A percentile compares a stretch with the other conserved stretches of the same genome.
phyloP scores from a whole-genome alignment of 2,113 vertebrate genomes.

The Globicephala melas region DNA sequence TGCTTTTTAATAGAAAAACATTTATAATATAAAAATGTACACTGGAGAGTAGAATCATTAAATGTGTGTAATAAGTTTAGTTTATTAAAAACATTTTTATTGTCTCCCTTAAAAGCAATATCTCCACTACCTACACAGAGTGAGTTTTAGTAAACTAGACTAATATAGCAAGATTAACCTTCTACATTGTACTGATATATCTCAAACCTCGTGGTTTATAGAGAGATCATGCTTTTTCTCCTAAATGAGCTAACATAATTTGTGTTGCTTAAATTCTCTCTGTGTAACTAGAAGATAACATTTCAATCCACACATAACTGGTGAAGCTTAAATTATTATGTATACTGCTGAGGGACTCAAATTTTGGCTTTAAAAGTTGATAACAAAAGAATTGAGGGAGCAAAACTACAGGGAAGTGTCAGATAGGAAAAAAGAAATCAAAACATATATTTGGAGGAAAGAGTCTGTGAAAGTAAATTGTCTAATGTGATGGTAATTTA shows the following conservation, averaged over 20 bases:
- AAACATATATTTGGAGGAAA: constrained; percentile 72
- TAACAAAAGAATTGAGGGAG: constrained; percentile 78
- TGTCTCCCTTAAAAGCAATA: constrained; percentile 10
- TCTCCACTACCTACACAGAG: not conserved
- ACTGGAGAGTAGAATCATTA: constrained; percentile 13
- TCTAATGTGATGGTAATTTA: constrained; percentile 17
- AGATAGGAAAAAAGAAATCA: constrained; percentile 58
- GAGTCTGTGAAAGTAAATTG: constrained; percentile 60
- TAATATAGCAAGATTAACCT: constrained; percentile 21
- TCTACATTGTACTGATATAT: constrained; percentile 22
- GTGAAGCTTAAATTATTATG: constrained; percentile 79
- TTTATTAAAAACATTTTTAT: constrained; percentile 64
- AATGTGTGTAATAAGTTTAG: not conserved
- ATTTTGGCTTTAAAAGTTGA: constrained; percentile 76
- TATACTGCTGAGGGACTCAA: constrained; percentile 74
- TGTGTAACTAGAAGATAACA: constrained; percentile 78
- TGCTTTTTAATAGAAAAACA: constrained; percentile 51
- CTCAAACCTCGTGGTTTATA: constrained; percentile 57
- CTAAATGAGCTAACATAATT: constrained; percentile 72
- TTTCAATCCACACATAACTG: constrained; percentile 79
- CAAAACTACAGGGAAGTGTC: constrained; percentile 70
- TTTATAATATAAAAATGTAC: constrained; percentile 42
- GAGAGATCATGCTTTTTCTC: constrained; percentile 27
- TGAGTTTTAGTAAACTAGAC: not conserved
- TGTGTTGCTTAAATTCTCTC: constrained; percentile 78